These are phyloP conservation scores for Vireo griseus DNA, from an alignment of 2,797 vertebrate species.

Conservation along the genomic window DNA sequence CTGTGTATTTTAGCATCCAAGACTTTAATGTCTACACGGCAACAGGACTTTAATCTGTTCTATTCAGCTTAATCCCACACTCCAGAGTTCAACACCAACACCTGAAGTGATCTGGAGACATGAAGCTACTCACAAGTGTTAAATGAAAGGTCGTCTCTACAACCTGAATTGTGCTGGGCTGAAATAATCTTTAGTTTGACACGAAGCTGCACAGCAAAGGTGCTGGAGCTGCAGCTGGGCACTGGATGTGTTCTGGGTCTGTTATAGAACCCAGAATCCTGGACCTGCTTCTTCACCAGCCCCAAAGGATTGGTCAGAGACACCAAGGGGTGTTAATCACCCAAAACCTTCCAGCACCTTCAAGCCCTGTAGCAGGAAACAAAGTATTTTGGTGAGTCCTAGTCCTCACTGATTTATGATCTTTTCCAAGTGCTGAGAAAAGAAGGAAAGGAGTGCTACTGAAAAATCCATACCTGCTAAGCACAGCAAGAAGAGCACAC, in stretches of 20 bases:
- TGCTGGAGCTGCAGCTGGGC: not conserved
- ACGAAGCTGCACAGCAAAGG: not conserved
- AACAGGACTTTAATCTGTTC: not conserved
- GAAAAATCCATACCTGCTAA: accelerated
- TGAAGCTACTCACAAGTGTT: not conserved
- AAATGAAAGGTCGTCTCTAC: not conserved
- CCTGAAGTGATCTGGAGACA: not conserved
- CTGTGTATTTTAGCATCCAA: not conserved
- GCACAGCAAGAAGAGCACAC: not conserved
- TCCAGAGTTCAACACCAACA: not conserved
- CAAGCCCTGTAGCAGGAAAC: not conserved
- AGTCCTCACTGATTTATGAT: not conserved
- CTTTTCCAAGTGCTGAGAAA: not conserved
- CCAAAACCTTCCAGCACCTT: not conserved
- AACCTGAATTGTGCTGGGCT: not conserved
- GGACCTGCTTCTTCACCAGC: not conserved
- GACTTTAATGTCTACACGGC: not conserved
- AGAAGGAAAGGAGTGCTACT: not conserved
- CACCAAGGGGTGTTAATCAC: not conserved
- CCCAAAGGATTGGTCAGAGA: not conserved
- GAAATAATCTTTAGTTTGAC: not conserved
- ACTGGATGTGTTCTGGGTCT: not conserved
- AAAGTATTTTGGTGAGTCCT: not conserved
- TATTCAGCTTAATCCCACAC: not conserved
- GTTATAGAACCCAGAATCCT: not conserved